These are phyloP conservation scores for Brachyhypopomus gauderio DNA, from an alignment of 2,113 vertebrate species.

Conservation along the genomic window DNA sequence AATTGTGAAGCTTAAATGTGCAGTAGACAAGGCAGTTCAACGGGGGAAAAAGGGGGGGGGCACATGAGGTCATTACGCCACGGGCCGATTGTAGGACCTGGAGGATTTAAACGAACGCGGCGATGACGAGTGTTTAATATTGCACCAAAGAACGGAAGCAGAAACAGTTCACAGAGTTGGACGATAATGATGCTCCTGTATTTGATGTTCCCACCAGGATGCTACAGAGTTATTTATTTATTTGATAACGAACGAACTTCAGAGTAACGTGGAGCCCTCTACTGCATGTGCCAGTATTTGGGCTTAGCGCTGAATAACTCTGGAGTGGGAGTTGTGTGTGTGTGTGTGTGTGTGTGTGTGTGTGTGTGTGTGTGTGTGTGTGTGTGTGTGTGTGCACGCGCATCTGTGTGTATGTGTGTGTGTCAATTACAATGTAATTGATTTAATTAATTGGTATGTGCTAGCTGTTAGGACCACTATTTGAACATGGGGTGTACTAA, in stretches of 20 bases:
- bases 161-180: neutral
- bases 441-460: slow-evolving; percentile 9
- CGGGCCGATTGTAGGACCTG: neutral
- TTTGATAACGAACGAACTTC: neutral
- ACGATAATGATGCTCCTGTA: neutral
- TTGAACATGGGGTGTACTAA: slow-evolving; percentile 8
- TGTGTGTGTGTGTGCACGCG: neutral
- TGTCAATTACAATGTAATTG: neutral
- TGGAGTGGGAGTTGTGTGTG: slow-evolving; percentile 57
- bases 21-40: slow-evolving; percentile 3
- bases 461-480: neutral
- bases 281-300: slow-evolving; percentile 5
- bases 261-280: slow-evolving; percentile 31
- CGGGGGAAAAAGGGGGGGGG: neutral
- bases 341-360: neutral
- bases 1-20: slow-evolving; percentile 24
- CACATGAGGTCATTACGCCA: neutral
- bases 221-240: neutral
- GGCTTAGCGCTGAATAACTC: slow-evolving; percentile 67
- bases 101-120: neutral
- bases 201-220: neutral
- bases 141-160: slow-evolving; percentile 31
- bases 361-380: neutral
- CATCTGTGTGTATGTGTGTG: neutral
- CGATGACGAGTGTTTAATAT: neutral